Evolutionary conservation across 2,113 vertebrate genomes (phyloP).

Genomic region (Calidris pygmaea): DNA sequence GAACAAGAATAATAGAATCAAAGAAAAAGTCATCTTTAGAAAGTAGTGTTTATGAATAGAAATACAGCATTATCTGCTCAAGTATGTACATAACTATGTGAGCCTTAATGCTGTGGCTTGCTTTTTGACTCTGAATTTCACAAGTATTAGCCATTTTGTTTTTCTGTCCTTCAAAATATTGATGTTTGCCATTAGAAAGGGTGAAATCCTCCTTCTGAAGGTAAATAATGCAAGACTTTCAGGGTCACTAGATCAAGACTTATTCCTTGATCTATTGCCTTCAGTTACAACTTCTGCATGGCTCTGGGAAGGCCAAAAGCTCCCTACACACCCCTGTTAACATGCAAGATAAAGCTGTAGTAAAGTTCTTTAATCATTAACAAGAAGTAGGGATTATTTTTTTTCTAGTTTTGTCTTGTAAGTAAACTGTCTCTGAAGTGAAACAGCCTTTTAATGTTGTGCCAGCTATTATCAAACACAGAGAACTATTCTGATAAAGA

Average conservation of each 20-base stretch:
- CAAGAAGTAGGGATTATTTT: background rate
- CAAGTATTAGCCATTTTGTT: background rate
- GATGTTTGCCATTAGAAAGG: background rate
- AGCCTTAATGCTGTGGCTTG: background rate
- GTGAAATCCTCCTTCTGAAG: background rate
- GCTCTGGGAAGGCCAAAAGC: background rate
- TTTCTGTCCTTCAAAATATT: background rate
- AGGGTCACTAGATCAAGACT: background rate
- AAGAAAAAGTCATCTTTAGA: background rate
- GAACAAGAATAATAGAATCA: background rate
- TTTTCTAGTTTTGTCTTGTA: background rate
- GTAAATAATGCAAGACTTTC: background rate
- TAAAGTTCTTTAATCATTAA: conserved; percentile 5
- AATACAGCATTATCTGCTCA: background rate
- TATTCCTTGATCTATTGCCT: background rate
- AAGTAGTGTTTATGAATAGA: background rate
- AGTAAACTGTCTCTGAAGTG: background rate
- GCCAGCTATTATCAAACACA: background rate
- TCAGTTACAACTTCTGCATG: background rate
- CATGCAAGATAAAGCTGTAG: background rate
- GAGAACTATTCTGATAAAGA: background rate
- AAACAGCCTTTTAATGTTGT: background rate
- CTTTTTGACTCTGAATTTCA: background rate
- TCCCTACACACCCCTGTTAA: background rate
- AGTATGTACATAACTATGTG: background rate